These are phyloP conservation scores for Uromys caudimaculatus DNA, from an alignment of 2,797 vertebrate genomes.

Conservation along the genomic window DNA sequence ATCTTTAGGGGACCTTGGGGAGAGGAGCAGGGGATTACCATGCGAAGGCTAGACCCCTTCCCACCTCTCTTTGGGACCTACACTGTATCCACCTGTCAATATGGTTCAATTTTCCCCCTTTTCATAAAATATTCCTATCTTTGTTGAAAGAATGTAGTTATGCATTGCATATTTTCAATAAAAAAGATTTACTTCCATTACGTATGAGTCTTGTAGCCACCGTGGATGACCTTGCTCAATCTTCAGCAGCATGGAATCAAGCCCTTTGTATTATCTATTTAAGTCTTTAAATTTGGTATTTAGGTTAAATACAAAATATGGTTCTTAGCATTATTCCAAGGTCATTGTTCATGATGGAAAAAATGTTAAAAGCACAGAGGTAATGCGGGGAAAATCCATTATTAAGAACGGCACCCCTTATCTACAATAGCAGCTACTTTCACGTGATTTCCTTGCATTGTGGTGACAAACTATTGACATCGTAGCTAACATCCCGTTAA, in stretches of 20 bases:
- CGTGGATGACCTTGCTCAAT: constrained; percentile 57
- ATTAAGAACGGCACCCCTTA: constrained; percentile 76
- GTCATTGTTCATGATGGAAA: constrained; percentile 73
- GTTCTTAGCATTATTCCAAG: constrained; percentile 79
- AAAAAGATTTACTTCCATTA: constrained; percentile 71
- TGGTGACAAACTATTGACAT: constrained; percentile 21
- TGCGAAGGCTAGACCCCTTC: neutral
- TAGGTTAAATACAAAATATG: constrained; percentile 82
- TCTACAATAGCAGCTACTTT: constrained; percentile 78
- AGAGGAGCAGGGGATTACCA: neutral
- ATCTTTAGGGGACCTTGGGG: neutral
- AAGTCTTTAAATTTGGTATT: constrained; percentile 84
- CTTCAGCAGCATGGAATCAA: constrained; percentile 61
- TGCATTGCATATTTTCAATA: constrained; percentile 66
- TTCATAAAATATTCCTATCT: constrained; percentile 35
- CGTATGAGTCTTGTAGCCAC: constrained; percentile 49
- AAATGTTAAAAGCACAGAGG: constrained; percentile 76
- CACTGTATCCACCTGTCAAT: neutral
- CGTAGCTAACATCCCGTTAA: constrained; percentile 15
- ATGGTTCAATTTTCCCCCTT: neutral
- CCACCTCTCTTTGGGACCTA: neutral
- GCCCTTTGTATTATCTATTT: constrained; percentile 72
- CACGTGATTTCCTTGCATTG: constrained; percentile 70
- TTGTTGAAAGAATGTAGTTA: constrained; percentile 51
- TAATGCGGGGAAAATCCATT: constrained; percentile 79